Percentiles rank a stretch among this genome's conserved stretches.
Conservation (phyloP, 2,797 vertebrate genomes). For the Danio albolineatus region DNA sequence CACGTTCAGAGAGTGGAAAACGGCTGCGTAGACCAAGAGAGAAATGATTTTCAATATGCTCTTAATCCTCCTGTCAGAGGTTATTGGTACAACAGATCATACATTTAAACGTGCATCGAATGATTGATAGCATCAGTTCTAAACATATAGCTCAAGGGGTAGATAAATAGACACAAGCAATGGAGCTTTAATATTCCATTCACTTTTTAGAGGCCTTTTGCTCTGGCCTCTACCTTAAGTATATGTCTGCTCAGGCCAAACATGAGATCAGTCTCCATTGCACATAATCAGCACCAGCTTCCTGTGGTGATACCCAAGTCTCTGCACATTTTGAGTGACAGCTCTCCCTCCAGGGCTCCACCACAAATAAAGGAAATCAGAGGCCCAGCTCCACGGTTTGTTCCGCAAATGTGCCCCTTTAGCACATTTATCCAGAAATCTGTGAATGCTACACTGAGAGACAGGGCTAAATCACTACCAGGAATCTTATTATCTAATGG, state of each 20-base stretch:
- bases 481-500: not conserved
- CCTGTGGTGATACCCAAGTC: conserved; percentile 56
- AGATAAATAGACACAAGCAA: conserved; percentile 11
- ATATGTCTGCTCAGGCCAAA: conserved; percentile 62
- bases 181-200: conserved; percentile 26
- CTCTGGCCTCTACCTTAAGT: conserved; percentile 14
- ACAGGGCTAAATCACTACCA: conserved; percentile 9
- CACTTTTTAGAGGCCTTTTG: conserved; percentile 6
- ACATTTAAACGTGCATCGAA: conserved; percentile 39
- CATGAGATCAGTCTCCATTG: conserved; percentile 67
- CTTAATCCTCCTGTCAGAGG: conserved; percentile 27
- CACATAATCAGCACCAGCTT: conserved; percentile 66
- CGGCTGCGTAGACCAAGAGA: conserved; percentile 28
- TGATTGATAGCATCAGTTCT: conserved; percentile 42
- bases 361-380: conserved; percentile 51
- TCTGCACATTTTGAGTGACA: conserved; percentile 58
- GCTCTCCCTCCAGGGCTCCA: conserved; percentile 38
- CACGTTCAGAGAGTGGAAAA: conserved; percentile 54
- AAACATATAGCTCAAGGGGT: not conserved
- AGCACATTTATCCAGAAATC: conserved; percentile 33
- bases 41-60: conserved; percentile 44
- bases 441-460: conserved; percentile 19
- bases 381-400: conserved; percentile 27
- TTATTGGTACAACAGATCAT: conserved; percentile 45
- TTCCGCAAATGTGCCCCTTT: conserved; percentile 43